Conservation (phyloP, 2,113 vertebrate species). For the Tretioscincus oriximinensis region DNA sequence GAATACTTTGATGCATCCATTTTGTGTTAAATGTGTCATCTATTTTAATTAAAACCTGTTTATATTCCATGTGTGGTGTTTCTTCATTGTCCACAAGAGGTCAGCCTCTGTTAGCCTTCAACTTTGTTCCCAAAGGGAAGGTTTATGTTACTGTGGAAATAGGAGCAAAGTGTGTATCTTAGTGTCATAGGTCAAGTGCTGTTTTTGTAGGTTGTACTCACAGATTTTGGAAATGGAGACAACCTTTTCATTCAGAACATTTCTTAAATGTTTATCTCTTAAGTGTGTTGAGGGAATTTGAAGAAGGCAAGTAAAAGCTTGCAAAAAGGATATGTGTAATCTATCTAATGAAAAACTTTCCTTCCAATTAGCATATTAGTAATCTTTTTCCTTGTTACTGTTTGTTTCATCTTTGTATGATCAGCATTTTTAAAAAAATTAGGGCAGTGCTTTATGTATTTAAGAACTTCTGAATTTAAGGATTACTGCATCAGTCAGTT, state of each 20-base stretch:
- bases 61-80: not conserved
- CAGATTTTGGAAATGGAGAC: not conserved
- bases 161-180: too few species aligned
- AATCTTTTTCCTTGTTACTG: not conserved
- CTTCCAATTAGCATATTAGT: not conserved
- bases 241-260: not conserved
- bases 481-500: too few species aligned
- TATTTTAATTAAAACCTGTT: conserved; percentile 1
- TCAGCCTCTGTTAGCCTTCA: not conserved
- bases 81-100: conserved; percentile 20
- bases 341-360: not conserved
- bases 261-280: not conserved
- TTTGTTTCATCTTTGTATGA: not conserved
- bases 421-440: not conserved
- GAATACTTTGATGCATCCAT: not conserved
- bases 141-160: too few species aligned
- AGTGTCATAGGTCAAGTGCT: not conserved
- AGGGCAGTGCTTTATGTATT: not conserved
- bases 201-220: not conserved
- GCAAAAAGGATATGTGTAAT: not conserved
- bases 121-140: not conserved
- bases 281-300: too few species aligned
- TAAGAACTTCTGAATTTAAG: not conserved
- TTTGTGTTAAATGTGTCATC: not conserved
- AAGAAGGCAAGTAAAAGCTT: not conserved